These are phyloP conservation scores for Cnemophilus loriae DNA, from an alignment of 2,113 vertebrate species.

Conservation along the genomic window DNA sequence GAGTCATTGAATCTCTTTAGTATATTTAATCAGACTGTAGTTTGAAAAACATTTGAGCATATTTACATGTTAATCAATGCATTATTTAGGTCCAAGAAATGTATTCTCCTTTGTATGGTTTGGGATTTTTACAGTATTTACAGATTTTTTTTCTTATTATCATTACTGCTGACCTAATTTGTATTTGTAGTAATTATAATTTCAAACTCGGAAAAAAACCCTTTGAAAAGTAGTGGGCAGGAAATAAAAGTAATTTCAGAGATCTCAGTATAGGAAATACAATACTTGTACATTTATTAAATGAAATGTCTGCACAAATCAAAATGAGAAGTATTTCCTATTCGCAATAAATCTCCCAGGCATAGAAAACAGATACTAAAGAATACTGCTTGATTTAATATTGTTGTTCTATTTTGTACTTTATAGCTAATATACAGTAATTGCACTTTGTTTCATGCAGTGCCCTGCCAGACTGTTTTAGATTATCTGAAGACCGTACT, in stretches of 20 bases:
- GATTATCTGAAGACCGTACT: slow-evolving; percentile 95
- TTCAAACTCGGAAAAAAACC: slow-evolving; percentile 1
- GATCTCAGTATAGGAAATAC: background rate
- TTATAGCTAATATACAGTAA: background rate
- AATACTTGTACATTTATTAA: slow-evolving; percentile 5
- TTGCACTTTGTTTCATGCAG: slow-evolving; percentile 71
- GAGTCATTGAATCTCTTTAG: slow-evolving; percentile 3
- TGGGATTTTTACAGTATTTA: background rate
- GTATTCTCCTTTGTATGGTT: background rate
- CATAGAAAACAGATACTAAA: background rate
- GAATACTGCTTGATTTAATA: slow-evolving; percentile 7
- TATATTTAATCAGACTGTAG: background rate
- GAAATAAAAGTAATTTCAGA: slow-evolving; percentile 22
- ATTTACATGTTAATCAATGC: background rate
- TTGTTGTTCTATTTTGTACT: background rate
- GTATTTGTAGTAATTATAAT: background rate
- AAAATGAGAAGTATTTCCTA: slow-evolving; percentile 33
- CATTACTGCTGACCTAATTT: slow-evolving; percentile 38
- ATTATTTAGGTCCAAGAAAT: background rate
- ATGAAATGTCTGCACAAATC: slow-evolving; percentile 42
- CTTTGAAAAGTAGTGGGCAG: background rate
- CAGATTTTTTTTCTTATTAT: background rate
- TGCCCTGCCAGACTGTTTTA: slow-evolving; percentile 93
- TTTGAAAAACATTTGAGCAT: slow-evolving; percentile 12
- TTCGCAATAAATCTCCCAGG: slow-evolving; percentile 1